These are phyloP conservation scores for Ptilodon capucinus DNA, from an alignment of 2,888 invertebrate genomes.

Conservation along the genomic window DNA sequence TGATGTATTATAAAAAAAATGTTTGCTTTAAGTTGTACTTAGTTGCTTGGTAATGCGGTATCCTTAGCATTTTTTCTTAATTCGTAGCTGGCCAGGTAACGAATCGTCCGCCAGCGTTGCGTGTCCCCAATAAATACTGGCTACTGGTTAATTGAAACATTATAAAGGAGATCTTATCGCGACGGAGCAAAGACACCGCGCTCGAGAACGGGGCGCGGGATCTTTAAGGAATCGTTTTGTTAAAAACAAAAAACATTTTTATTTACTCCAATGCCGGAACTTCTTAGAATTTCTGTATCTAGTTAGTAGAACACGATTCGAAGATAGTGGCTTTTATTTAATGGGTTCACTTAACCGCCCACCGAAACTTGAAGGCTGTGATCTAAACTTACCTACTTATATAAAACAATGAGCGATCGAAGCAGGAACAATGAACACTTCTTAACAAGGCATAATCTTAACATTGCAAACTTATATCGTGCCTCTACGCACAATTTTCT, in stretches of 20 bases:
- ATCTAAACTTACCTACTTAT: constrained; percentile 36
- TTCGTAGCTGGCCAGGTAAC: constrained; percentile 61
- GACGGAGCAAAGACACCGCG: constrained; percentile 62
- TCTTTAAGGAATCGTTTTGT: constrained; percentile 58
- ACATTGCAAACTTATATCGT: constrained; percentile 40
- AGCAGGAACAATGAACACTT: constrained; percentile 64
- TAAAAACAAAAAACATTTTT: constrained; percentile 33
- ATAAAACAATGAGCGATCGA: constrained; percentile 52
- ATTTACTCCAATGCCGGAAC: constrained; percentile 33
- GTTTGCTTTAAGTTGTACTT: too few relatives aligned
- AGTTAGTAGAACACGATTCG: constrained; percentile 27
- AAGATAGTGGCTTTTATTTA: constrained; percentile 23
- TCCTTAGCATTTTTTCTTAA: constrained; percentile 54
- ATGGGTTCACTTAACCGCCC: constrained; percentile 35
- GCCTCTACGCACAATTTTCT: constrained; percentile 16
- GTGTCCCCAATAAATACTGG: constrained; percentile 76
- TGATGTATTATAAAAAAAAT: too few relatives aligned
- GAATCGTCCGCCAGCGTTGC: constrained; percentile 53
- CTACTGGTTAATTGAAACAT: constrained; percentile 82
- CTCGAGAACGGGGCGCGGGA: constrained; percentile 42
- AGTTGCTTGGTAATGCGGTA: constrained; percentile 47
- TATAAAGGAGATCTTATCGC: constrained; percentile 75
- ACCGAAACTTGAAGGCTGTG: constrained; percentile 43
- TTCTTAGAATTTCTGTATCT: constrained; percentile 38
- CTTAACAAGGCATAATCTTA: constrained; percentile 67